These are phyloP conservation scores for Acrossocheilus wenchowensis DNA, from an alignment of 2,797 vertebrate genomes.

Conservation along the genomic window DNA sequence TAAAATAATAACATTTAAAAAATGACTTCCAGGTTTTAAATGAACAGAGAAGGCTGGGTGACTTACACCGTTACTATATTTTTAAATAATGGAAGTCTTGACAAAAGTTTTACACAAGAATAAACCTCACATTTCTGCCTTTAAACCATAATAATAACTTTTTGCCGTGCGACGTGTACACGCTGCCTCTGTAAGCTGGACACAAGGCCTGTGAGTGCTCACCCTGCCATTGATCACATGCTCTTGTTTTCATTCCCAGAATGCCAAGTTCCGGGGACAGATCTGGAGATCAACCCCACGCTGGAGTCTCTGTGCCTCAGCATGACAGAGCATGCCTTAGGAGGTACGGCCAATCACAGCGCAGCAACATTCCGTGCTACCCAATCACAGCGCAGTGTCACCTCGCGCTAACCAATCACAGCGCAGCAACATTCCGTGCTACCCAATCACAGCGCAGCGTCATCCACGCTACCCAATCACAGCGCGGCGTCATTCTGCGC, in stretches of 20 bases:
- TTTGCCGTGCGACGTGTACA: not conserved
- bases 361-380: not conserved
- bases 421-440: accelerated
- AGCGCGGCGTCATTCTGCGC: too few species aligned
- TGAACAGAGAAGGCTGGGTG: too few species aligned
- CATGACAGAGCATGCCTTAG: constrained; percentile 98
- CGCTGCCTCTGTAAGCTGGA: not conserved
- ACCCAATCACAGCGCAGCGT: not conserved
- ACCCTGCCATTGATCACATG: not conserved
- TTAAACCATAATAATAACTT: not conserved
- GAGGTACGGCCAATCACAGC: constrained; percentile 74
- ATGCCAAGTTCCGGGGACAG: constrained; percentile 91
- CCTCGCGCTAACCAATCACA: not conserved
- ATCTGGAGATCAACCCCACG: constrained; percentile 96
- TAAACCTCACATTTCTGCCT: not conserved
- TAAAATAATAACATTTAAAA: not conserved
- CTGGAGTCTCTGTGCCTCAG: constrained; percentile 98
- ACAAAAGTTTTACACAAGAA: not conserved
- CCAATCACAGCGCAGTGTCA: not conserved
- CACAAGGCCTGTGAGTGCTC: too few species aligned
- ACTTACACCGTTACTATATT: too few species aligned
- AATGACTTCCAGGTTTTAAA: not conserved
- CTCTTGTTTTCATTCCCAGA: constrained; percentile 73
- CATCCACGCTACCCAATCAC: not conserved
- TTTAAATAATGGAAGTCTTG: too few species aligned